A percentile compares a stretch with the other conserved stretches of the same genome.
phyloP scores from a whole-genome alignment of 2,888 invertebrate species.

The Tigriopus californicus region DNA sequence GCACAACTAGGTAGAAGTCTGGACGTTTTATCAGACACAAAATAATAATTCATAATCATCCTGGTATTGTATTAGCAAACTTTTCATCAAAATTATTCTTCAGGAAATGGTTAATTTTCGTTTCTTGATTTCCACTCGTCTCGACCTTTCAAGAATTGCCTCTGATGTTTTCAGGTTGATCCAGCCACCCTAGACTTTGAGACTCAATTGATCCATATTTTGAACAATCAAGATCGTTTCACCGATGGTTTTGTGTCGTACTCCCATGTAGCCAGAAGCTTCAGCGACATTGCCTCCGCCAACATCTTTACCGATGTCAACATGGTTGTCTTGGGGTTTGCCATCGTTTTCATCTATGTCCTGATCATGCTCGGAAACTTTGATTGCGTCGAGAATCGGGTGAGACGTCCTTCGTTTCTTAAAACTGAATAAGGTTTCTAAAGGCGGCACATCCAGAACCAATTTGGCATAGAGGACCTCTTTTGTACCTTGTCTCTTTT shows the following conservation, averaged over 20 bases:
- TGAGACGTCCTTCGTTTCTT: slow-evolving; percentile 26
- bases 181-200: slow-evolving; percentile 4
- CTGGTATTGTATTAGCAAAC: too few species aligned
- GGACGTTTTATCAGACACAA: too few species aligned
- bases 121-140: too few species aligned
- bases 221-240: background rate
- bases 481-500: too few species aligned
- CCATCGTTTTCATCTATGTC: slow-evolving; percentile 53
- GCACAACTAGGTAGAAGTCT: too few species aligned
- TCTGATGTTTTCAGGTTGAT: background rate
- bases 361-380: slow-evolving; percentile 49
- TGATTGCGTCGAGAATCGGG: slow-evolving; percentile 52
- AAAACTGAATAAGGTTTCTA: background rate
- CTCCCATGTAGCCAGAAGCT: slow-evolving; percentile 36
- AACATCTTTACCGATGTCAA: slow-evolving; percentile 52
- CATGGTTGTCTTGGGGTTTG: slow-evolving; percentile 44
- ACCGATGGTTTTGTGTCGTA: background rate
- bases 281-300: slow-evolving; percentile 49
- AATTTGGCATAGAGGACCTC: too few species aligned
- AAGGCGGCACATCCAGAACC: background rate
- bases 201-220: background rate
- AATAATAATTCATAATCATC: too few species aligned
- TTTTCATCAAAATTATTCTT: too few species aligned
- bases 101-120: too few species aligned
- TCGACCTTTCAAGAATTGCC: too few species aligned